A percentile compares a stretch with the other conserved stretches of the same genome.
These are phyloP conservation scores for Scortum barcoo DNA, from an alignment of 2,113 vertebrate genomes.

Conservation along the genomic window DNA sequence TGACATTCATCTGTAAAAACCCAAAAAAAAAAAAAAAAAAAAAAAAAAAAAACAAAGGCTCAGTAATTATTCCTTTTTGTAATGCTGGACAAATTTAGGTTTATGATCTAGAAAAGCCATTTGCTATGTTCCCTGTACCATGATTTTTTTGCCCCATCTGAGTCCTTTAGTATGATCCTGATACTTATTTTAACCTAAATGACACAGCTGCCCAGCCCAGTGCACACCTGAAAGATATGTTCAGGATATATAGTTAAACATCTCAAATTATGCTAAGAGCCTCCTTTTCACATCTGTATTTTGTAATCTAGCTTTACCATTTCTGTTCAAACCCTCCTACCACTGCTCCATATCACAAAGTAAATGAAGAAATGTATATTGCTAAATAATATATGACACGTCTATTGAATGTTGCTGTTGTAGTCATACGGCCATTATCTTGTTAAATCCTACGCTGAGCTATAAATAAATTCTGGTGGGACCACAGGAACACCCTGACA, in stretches of 20 bases:
- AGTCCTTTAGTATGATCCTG: not conserved
- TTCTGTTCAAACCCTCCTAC: not conserved
- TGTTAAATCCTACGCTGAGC: not conserved
- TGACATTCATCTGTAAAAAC: no score
- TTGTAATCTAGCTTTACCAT: not conserved
- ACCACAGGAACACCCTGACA: conserved; percentile 9
- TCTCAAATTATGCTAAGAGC: not conserved
- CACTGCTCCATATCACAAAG: not conserved
- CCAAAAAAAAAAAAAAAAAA: conserved; percentile 1
- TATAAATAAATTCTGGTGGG: not conserved
- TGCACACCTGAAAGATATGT: not conserved
- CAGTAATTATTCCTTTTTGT: not conserved
- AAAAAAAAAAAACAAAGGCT: not conserved
- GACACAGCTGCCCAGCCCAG: not conserved
- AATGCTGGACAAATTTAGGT: not conserved
- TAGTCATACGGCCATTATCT: not conserved
- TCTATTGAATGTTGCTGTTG: not conserved
- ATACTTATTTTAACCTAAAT: not conserved
- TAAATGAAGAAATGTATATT: not conserved
- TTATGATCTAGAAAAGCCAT: not conserved
- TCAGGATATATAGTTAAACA: no score
- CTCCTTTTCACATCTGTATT: conserved; percentile 9
- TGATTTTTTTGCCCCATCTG: not conserved
- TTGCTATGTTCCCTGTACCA: not conserved
- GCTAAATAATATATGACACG: not conserved